A percentile compares a stretch with the other conserved stretches of the same genome.
phyloP scores from a whole-genome alignment of 1,140 invertebrate species.

The Helicorthomorpha holstii region DNA sequence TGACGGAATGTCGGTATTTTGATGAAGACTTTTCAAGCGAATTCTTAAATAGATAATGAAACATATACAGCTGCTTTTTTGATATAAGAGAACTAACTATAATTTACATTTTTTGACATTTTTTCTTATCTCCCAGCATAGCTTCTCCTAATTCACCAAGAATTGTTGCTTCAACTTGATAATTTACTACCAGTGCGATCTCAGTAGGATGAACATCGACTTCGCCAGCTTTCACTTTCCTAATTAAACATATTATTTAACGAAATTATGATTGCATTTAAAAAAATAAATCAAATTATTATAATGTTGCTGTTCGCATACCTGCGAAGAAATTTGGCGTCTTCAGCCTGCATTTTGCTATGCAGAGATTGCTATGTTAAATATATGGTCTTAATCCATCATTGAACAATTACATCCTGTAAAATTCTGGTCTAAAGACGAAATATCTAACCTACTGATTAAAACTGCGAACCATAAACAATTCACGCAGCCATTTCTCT shows the following conservation, averaged over 20 bases:
- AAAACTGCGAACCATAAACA: too few relatives aligned
- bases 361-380: too few relatives aligned
- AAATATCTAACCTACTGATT: too few relatives aligned
- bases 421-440: too few relatives aligned
- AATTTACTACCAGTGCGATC: conserved; percentile 75
- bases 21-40: conserved; percentile 61
- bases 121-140: conserved; percentile 69
- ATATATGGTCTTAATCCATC: too few relatives aligned
- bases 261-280: neutral
- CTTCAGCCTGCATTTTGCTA: neutral
- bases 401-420: too few relatives aligned
- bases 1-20: conserved; percentile 55
- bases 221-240: conserved; percentile 60
- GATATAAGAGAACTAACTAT: conserved; percentile 16
- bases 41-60: conserved; percentile 37
- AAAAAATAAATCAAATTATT: neutral
- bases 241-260: conserved; percentile 18
- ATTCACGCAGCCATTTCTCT: too few relatives aligned
- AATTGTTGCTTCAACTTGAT: conserved; percentile 71
- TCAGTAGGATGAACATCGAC: conserved; percentile 82
- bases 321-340: neutral
- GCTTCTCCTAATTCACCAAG: conserved; percentile 64
- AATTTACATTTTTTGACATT: conserved; percentile 35
- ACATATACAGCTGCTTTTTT: neutral
- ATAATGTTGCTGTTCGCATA: neutral